These are phyloP conservation scores for Conger conger DNA, from an alignment of 2,113 vertebrate species.

Conservation along the genomic window DNA sequence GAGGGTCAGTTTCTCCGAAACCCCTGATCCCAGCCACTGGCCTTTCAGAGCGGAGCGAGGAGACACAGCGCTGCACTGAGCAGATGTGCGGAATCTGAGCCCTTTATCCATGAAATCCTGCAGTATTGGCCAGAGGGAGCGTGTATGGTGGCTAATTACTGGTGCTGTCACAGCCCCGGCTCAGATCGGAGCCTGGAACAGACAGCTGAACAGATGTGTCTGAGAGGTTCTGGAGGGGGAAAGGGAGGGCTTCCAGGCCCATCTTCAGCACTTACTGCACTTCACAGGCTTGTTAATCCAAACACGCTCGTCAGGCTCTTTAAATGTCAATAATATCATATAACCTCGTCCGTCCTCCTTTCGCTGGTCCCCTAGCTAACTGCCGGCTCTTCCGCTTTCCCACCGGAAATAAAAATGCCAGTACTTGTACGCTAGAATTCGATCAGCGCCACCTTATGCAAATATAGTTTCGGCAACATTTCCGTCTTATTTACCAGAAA, in stretches of 20 bases:
- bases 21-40: neutral
- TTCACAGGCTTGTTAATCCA: neutral
- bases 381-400: too few species aligned
- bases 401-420: too few species aligned
- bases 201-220: neutral
- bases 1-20: neutral
- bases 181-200: neutral
- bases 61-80: neutral
- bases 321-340: too few species aligned
- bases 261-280: neutral
- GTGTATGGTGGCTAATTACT: neutral
- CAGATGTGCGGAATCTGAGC: conserved; percentile 1
- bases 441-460: too few species aligned
- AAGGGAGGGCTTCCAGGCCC: neutral
- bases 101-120: neutral
- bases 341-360: too few species aligned
- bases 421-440: too few species aligned
- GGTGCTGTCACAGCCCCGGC: neutral
- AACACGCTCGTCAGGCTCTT: neutral
- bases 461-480: too few species aligned
- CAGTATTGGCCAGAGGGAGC: neutral
- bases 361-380: too few species aligned
- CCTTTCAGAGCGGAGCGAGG: neutral
- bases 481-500: too few species aligned
- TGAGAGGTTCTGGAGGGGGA: neutral